These are phyloP conservation scores for Chaenocephalus aceratus DNA, from an alignment of 2,113 vertebrate genomes.

Conservation along the genomic window DNA sequence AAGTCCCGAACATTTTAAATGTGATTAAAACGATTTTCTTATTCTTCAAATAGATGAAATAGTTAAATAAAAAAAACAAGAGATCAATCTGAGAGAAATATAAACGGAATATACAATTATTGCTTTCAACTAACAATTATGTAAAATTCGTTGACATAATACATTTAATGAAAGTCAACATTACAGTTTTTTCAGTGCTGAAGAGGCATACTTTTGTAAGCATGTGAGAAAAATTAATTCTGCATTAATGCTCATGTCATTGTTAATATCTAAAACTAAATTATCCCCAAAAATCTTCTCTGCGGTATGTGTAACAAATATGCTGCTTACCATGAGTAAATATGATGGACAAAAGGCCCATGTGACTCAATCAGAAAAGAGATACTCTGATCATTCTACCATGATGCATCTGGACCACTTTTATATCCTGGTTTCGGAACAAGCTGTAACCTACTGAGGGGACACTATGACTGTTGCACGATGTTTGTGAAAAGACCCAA, in stretches of 20 bases:
- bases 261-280: constrained; percentile 38
- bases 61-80: neutral
- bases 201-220: neutral
- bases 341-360: neutral
- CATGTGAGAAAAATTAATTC: no score
- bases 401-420: constrained; percentile 66
- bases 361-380: constrained; percentile 55
- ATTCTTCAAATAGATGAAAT: constrained; percentile 29
- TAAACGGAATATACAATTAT: no score
- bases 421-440: constrained; percentile 65
- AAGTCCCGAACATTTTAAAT: constrained; percentile 43
- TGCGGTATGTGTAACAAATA: no score
- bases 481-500: constrained; percentile 67
- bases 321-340: neutral
- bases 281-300: constrained; percentile 32
- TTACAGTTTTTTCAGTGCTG: no score
- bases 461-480: constrained; percentile 62
- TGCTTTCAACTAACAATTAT: no score
- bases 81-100: neutral
- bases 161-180: no score
- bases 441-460: constrained; percentile 48
- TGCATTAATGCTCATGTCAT: neutral
- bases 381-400: constrained; percentile 36
- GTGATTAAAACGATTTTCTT: no score
- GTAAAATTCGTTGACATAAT: no score